Conservation (phyloP, 2,888 invertebrate species). For the Perizoma affinitatum region DNA sequence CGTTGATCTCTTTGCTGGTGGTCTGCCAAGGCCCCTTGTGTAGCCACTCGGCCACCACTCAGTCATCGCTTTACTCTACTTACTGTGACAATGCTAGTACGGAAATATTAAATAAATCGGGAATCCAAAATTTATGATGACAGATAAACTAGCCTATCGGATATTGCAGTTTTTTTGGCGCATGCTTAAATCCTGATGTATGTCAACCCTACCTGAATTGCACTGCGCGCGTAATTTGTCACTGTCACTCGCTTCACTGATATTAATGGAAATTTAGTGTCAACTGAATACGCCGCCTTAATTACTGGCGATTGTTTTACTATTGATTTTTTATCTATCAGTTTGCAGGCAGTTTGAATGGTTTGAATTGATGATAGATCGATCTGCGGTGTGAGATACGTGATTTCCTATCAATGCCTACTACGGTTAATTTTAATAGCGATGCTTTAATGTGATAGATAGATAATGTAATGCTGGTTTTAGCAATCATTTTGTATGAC, state of each 20-base stretch:
- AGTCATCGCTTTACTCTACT: too few species aligned
- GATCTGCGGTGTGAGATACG: slow-evolving; percentile 12
- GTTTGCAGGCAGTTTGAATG: slow-evolving; percentile 26
- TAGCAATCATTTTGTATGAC: too few species aligned
- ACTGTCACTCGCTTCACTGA: slow-evolving; percentile 58
- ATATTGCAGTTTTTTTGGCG: slow-evolving; percentile 24
- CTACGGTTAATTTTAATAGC: too few species aligned
- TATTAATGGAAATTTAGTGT: slow-evolving; percentile 75
- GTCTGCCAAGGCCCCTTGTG: too few species aligned
- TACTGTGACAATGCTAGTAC: too few species aligned
- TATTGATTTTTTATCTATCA: slow-evolving; percentile 48
- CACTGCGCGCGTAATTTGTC: slow-evolving; percentile 60
- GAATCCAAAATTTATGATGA: slow-evolving; percentile 12
- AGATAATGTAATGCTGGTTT: too few species aligned
- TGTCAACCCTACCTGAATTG: slow-evolving; percentile 36
- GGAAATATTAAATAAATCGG: too few species aligned
- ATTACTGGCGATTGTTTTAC: slow-evolving; percentile 64
- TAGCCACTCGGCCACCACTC: too few species aligned
- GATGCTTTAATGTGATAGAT: too few species aligned
- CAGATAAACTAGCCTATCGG: slow-evolving; percentile 6
- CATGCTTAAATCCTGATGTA: slow-evolving; percentile 24
- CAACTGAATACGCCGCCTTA: slow-evolving; percentile 62
- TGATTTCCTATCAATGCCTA: too few species aligned
- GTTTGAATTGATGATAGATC: slow-evolving; percentile 21
- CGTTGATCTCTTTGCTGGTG: too few species aligned